These are phyloP conservation scores for Distichodus sexfasciatus DNA, from an alignment of 2,797 vertebrate genomes.

Conservation along the genomic window DNA sequence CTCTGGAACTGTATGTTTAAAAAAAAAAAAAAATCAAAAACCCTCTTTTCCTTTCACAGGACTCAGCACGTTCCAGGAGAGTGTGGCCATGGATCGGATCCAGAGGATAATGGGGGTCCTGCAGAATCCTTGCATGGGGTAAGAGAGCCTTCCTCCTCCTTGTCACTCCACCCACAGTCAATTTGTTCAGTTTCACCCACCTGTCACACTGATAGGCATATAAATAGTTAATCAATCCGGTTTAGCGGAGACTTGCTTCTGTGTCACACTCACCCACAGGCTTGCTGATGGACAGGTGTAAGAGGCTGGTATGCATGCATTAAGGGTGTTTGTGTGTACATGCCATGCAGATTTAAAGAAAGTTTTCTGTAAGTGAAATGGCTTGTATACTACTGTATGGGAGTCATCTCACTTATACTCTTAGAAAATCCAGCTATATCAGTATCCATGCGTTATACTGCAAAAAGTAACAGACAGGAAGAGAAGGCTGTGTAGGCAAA, in stretches of 20 bases:
- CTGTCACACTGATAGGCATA: not conserved
- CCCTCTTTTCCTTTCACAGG: constrained; percentile 66
- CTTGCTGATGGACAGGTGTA: constrained; percentile 13
- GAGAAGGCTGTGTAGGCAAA: constrained; percentile 57
- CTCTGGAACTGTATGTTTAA: constrained; percentile 46
- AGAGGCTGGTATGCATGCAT: not conserved
- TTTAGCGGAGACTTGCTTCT: not conserved
- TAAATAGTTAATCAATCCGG: not conserved
- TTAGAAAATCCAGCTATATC: too few species aligned
- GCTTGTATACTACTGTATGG: not conserved
- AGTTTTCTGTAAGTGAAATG: not conserved
- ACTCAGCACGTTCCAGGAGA: constrained; percentile 83
- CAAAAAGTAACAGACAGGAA: constrained; percentile 43
- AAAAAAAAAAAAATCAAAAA: constrained; percentile 45
- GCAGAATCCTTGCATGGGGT: constrained; percentile 79
- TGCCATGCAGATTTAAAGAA: not conserved
- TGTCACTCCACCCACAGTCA: not conserved
- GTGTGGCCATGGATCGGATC: constrained; percentile 81
- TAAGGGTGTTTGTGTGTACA: not conserved
- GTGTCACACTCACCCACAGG: not conserved
- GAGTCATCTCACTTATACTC: too few species aligned
- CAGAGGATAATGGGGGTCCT: constrained; percentile 83
- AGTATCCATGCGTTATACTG: too few species aligned
- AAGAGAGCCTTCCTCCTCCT: constrained; percentile 50
- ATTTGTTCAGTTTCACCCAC: not conserved